A percentile compares a stretch with the other conserved stretches of the same genome.
These are phyloP conservation scores for Mactra quadrangularis DNA, from an alignment of 1,140 invertebrate species.

Conservation along the genomic window DNA sequence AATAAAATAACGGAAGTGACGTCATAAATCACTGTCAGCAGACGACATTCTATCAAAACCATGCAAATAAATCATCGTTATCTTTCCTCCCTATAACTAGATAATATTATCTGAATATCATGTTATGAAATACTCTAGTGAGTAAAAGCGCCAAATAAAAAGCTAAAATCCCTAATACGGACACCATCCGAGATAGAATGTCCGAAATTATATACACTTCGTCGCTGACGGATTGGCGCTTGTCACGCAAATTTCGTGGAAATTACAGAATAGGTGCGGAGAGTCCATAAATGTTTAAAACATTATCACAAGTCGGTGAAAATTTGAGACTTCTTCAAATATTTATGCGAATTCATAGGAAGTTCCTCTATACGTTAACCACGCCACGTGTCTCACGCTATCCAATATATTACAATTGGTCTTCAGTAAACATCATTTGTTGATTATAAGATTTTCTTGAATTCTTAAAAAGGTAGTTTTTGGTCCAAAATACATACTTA, in stretches of 20 bases:
- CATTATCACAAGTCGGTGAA: slow-evolving; percentile 52
- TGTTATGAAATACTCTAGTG: slow-evolving; percentile 56
- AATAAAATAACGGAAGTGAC: slow-evolving; percentile 2
- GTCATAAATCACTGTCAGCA: slow-evolving; percentile 50
- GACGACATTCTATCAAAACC: slow-evolving; percentile 35
- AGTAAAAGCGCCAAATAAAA: slow-evolving; percentile 48
- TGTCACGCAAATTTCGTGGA: slow-evolving; percentile 57
- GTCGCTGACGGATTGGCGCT: slow-evolving; percentile 46
- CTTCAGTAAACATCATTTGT: too few species aligned
- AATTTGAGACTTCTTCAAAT: slow-evolving; percentile 59
- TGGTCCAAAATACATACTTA: too few species aligned
- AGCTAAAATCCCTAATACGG: slow-evolving; percentile 52
- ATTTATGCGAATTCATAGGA: slow-evolving; percentile 51
- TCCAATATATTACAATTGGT: not conserved
- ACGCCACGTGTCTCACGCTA: slow-evolving; percentile 6
- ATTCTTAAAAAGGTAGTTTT: too few species aligned
- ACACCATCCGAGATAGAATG: slow-evolving; percentile 58
- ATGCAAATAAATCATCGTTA: slow-evolving; percentile 47
- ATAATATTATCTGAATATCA: slow-evolving; percentile 56
- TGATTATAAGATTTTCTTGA: too few species aligned
- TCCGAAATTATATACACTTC: slow-evolving; percentile 61
- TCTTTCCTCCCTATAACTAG: slow-evolving; percentile 32
- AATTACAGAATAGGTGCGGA: slow-evolving; percentile 40
- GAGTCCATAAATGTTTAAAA: slow-evolving; percentile 59
- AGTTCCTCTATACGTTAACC: not conserved